Percentiles rank a stretch among this genome's conserved stretches.
Conservation (phyloP, 2,888 invertebrate species). For the Drosophila fungiperda region DNA sequence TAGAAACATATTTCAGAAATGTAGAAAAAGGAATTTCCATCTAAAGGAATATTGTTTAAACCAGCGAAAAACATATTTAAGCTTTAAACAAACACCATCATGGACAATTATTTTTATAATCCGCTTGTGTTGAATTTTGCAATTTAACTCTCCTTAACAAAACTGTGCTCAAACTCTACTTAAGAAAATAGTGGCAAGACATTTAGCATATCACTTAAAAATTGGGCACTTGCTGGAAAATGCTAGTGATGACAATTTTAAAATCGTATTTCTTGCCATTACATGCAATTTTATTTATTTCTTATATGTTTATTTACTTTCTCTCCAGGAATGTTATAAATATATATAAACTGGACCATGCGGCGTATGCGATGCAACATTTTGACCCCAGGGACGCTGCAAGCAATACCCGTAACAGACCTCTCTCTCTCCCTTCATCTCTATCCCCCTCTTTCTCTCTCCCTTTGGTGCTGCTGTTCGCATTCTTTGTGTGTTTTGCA, state of each 20-base stretch:
- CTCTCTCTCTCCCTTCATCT: background rate
- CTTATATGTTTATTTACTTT: background rate
- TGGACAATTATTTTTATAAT: background rate
- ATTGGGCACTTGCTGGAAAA: background rate
- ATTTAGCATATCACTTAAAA: constrained; percentile 6
- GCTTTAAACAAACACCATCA: no score
- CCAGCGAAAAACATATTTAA: no score
- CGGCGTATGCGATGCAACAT: constrained; percentile 21
- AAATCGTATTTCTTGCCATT: constrained; percentile 1
- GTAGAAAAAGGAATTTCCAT: no score
- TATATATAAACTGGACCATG: constrained; percentile 29
- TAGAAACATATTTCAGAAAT: no score
- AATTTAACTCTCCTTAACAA: background rate
- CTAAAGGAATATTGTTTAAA: no score
- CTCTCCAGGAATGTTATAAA: constrained; percentile 14
- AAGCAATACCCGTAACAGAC: background rate
- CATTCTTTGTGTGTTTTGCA: constrained; percentile 9
- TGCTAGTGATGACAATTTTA: constrained; percentile 1
- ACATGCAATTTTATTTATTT: background rate
- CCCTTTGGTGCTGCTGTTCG: background rate
- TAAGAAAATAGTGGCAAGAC: background rate
- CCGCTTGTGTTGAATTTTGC: background rate
- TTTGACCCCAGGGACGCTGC: constrained; percentile 26
- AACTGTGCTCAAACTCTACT: background rate
- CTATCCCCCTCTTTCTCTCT: background rate